Evolutionary conservation across 2,797 vertebrate genomes (phyloP).

Genomic region (Eulemur coronatus): DNA sequence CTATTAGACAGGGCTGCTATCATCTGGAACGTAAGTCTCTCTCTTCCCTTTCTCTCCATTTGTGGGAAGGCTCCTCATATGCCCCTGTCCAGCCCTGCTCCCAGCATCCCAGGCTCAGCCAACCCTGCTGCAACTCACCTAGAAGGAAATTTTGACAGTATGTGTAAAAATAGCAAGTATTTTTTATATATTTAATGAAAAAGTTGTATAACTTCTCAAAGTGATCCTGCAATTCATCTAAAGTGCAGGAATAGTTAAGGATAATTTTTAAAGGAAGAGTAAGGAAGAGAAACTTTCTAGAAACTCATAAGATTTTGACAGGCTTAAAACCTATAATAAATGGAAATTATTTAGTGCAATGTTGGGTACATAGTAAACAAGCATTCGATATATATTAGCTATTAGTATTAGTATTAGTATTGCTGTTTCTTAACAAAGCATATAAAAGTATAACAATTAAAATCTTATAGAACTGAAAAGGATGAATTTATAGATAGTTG

Average conservation of each 20-base stretch:
- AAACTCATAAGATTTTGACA: neutral
- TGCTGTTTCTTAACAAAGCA: neutral
- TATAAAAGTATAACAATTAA: neutral
- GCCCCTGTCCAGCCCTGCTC: neutral
- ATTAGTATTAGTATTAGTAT: neutral
- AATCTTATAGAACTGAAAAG: neutral
- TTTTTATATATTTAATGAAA: neutral
- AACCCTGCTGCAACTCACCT: neutral
- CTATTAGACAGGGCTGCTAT: neutral
- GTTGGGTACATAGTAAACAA: neutral
- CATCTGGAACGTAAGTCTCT: neutral
- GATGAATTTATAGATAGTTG: neutral
- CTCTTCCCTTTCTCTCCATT: neutral
- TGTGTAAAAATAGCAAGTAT: neutral
- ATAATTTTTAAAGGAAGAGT: neutral
- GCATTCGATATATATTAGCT: neutral
- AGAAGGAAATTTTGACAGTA: neutral
- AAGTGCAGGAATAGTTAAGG: neutral
- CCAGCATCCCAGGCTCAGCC: neutral
- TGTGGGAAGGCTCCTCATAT: rapidly evolving
- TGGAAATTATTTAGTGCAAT: neutral
- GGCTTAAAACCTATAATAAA: neutral
- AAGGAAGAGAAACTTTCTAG: neutral
- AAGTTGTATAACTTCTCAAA: neutral
- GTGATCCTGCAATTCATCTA: neutral